Evolutionary conservation across 2,797 vertebrate genomes (phyloP).

Genomic region (Hoplostethus atlanticus): DNA sequence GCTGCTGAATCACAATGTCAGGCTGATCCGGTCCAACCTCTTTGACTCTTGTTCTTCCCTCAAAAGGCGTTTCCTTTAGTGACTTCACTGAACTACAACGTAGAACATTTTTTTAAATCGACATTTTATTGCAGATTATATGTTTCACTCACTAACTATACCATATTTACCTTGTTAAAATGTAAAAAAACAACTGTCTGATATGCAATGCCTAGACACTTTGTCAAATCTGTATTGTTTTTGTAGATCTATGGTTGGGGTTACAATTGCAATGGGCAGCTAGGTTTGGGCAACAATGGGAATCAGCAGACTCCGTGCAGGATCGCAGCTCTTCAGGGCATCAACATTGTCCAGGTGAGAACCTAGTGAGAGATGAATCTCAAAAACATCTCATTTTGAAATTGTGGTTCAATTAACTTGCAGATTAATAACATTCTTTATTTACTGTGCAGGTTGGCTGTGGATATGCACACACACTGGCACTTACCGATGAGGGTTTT

Average conservation of each 20-base stretch:
- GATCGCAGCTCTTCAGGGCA: conserved; percentile 93
- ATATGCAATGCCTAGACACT: background rate
- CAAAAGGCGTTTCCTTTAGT: too few relatives aligned
- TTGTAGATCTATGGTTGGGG: conserved; percentile 97
- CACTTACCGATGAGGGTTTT: conserved; percentile 95
- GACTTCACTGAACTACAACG: too few relatives aligned
- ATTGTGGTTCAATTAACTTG: background rate
- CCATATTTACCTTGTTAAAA: too few relatives aligned
- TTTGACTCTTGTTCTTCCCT: too few relatives aligned
- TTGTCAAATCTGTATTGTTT: conserved; percentile 15
- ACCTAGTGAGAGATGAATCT: background rate
- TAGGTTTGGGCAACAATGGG: conserved; percentile 94
- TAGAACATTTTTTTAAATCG: too few relatives aligned
- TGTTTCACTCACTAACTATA: too few relatives aligned
- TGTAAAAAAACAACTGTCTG: background rate
- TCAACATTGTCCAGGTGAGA: conserved; percentile 92
- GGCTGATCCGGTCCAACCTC: too few relatives aligned
- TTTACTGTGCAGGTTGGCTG: conserved; percentile 89
- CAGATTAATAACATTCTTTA: background rate
- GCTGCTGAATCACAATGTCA: too few relatives aligned
- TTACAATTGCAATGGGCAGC: conserved; percentile 98
- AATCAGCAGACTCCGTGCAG: conserved; percentile 97
- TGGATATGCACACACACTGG: conserved; percentile 97
- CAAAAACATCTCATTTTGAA: background rate
- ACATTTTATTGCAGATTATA: too few relatives aligned